These are phyloP conservation scores for Malaclemys terrapin DNA, from an alignment of 2,113 vertebrate species.

Conservation along the genomic window DNA sequence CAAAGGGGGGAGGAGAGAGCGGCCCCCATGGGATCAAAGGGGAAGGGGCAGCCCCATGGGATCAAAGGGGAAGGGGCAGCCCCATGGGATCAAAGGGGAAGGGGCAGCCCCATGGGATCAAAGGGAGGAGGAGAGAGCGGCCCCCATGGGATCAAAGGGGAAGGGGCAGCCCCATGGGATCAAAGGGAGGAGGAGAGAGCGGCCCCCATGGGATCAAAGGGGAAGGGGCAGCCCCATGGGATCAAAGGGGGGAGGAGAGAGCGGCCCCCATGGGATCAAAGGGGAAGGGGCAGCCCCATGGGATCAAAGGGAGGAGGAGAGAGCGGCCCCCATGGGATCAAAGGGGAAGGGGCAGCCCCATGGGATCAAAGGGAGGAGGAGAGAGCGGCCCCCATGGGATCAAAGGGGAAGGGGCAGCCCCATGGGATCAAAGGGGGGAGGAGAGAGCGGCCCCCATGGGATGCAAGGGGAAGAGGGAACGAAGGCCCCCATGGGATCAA, in stretches of 20 bases:
- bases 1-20: too few relatives aligned
- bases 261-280: not conserved
- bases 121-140: rapidly evolving
- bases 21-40: not conserved
- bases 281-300: not conserved
- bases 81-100: not conserved
- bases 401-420: not conserved
- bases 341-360: too few relatives aligned
- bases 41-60: not conserved
- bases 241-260: not conserved
- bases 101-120: not conserved
- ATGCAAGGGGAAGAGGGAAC: not conserved
- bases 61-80: not conserved
- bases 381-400: not conserved
- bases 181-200: too few relatives aligned
- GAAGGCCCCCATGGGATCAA: too few relatives aligned
- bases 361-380: too few relatives aligned
- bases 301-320: too few relatives aligned
- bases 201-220: too few relatives aligned
- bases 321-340: not conserved
- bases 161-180: too few relatives aligned
- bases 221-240: too few relatives aligned
- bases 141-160: too few relatives aligned
- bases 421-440: not conserved
- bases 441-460: not conserved